Percentiles rank a stretch among this genome's conserved stretches.
These are phyloP conservation scores for Cygnus atratus DNA, from an alignment of 2,113 vertebrate genomes.

Conservation along the genomic window DNA sequence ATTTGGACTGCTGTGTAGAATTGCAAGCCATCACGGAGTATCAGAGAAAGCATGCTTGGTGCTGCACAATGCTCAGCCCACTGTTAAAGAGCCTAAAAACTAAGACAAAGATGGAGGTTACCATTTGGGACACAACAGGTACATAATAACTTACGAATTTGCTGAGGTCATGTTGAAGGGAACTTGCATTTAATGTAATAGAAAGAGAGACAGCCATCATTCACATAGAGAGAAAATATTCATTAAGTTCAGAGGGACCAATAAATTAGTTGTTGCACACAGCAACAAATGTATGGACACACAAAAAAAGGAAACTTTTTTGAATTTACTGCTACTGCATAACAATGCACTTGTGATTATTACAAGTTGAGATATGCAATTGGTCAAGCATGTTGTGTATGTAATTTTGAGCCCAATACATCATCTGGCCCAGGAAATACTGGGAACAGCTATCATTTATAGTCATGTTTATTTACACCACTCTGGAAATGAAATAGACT, in stretches of 20 bases:
- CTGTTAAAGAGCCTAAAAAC: not conserved
- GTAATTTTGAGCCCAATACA: not conserved
- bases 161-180: not conserved
- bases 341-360: not conserved
- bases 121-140: not conserved
- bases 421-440: not conserved
- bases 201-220: not conserved
- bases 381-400: slow-evolving; percentile 4
- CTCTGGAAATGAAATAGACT: not conserved
- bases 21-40: not conserved
- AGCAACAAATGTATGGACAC: not conserved
- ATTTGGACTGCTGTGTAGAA: not conserved
- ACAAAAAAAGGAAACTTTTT: not conserved
- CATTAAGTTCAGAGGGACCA: not conserved
- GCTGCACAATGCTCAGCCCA: not conserved
- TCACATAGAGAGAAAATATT: not conserved
- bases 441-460: not conserved
- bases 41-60: not conserved
- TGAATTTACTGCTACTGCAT: not conserved
- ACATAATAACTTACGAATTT: not conserved
- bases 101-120: not conserved
- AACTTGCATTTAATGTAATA: not conserved
- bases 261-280: not conserved
- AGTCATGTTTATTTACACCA: not conserved
- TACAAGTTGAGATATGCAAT: not conserved